These are phyloP conservation scores for Natrix natrix DNA, from an alignment of 2,797 vertebrate genomes.

Conservation along the genomic window DNA sequence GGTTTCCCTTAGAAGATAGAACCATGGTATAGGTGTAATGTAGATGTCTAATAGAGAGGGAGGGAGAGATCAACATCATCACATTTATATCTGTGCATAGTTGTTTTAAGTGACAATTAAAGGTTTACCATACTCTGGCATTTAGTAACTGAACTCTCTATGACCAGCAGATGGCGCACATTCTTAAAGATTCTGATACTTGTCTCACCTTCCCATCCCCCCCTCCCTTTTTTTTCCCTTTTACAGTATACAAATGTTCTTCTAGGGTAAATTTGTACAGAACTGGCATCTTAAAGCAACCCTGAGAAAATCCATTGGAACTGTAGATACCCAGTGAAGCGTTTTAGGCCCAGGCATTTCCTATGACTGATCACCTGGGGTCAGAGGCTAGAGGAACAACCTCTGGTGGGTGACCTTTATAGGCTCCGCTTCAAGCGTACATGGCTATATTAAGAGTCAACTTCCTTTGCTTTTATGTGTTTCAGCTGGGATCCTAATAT, in stretches of 20 bases:
- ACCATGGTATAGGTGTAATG: not conserved
- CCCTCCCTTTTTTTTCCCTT: not conserved
- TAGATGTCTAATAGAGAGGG: not conserved
- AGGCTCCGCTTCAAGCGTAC: slow-evolving; percentile 22
- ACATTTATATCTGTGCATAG: not conserved
- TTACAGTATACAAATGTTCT: not conserved
- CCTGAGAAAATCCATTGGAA: slow-evolving; percentile 24
- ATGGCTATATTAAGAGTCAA: slow-evolving; percentile 27
- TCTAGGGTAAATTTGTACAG: not conserved
- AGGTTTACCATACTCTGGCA: not conserved
- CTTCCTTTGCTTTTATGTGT: slow-evolving; percentile 56
- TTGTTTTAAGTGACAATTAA: not conserved
- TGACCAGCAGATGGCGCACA: slow-evolving; percentile 74
- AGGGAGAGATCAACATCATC: not conserved
- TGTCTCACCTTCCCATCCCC: fast-evolving
- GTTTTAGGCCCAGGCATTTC: not conserved
- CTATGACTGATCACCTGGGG: slow-evolving; percentile 32
- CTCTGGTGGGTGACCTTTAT: slow-evolving; percentile 35
- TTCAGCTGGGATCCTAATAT: slow-evolving; percentile 28
- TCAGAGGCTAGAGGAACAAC: not conserved
- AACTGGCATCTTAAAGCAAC: slow-evolving; percentile 46
- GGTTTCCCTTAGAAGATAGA: not conserved
- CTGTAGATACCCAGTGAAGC: slow-evolving; percentile 31
- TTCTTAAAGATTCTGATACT: slow-evolving; percentile 66
- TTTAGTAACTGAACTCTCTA: fast-evolving